Base-by-base conservation (phyloP, 1,140 invertebrate genomes). In the Drosophila virilis region DNA sequence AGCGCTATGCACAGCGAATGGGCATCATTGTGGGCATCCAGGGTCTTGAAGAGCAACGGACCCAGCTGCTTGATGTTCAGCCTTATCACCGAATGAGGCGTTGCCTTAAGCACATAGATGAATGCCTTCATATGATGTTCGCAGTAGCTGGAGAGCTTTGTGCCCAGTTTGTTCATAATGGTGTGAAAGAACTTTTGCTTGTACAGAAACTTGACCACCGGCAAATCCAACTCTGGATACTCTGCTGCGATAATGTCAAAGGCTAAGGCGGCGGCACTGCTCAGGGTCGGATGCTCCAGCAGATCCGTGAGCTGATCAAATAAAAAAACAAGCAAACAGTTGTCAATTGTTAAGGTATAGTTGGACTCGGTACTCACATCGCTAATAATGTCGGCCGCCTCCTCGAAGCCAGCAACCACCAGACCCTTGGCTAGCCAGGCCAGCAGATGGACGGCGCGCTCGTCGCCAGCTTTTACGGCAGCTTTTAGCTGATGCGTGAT, bases 1-100 rank as follows among this genome's bases (percentile, higher is more conserved):
- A 96, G 80, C 33, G 95, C 93, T 10, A 94, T 93, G 32, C 93
- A 74, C 10, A 96, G 77, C 46, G 95, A 83, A 55, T 95, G 92
- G 22, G 93, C 92, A 76, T 95, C 80, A n/a, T 77, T 94, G 43
- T 93, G 93, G 51, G 94, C 93, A 15, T 94, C 94, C 33, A 97
- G 84, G 66, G 94, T 94, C 70, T 95, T 94, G 42, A 96, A 93
- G n/a, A 96, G 92, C 73, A 96, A 83, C 48, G 95, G 94, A 22
- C 95, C 93, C 55, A 95, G 92, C 95, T 96, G 92, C 74, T 92
- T 82, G 79, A 95, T 94, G 84, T 96, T 93, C 80, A 94, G 93
- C 74, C 94, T 93, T 65, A 96, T 91, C 37, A 95, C 93, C 74
- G 93, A 93, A 74, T 94, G 93, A 6, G 95, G 94, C 15, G 94